Evolutionary conservation across 2,888 invertebrate genomes (phyloP).

Genomic region (Erebia palarica): DNA sequence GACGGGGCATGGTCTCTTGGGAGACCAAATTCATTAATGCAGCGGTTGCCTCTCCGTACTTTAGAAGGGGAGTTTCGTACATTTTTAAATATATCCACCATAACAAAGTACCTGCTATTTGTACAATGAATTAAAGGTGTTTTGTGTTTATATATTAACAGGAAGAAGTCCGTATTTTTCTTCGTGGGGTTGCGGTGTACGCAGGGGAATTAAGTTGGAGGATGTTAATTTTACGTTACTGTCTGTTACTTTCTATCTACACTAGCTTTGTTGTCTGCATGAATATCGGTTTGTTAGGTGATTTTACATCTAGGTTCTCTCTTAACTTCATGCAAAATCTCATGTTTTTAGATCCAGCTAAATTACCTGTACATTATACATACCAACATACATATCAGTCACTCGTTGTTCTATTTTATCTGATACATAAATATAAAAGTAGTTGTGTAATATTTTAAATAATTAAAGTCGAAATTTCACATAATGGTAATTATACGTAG

Average conservation of each 20-base stretch:
- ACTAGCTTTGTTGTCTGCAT: not conserved
- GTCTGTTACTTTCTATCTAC: not conserved
- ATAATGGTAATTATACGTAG: too few species aligned
- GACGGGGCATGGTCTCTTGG: conserved; percentile 60
- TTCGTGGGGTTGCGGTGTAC: conserved; percentile 4
- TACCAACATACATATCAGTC: too few species aligned
- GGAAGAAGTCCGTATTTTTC: conserved; percentile 14
- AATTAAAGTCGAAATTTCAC: too few species aligned
- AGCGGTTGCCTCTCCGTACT: conserved; percentile 56
- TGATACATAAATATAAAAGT: too few species aligned
- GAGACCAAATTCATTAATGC: conserved; percentile 80
- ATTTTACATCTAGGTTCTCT: too few species aligned
- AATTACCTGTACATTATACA: too few species aligned
- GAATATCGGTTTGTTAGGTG: too few species aligned
- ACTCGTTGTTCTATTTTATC: too few species aligned
- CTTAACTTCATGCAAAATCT: too few species aligned
- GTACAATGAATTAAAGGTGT: conserved; percentile 68
- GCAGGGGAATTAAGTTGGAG: not conserved
- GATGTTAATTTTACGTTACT: not conserved
- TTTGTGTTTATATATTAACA: conserved; percentile 40
- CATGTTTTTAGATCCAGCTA: too few species aligned
- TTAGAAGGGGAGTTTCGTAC: conserved; percentile 56
- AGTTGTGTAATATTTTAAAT: too few species aligned
- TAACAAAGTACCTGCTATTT: conserved; percentile 73
- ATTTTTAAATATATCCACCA: conserved; percentile 75